Conservation (phyloP, 2,888 invertebrate species). For the Girardia tigrina region DNA sequence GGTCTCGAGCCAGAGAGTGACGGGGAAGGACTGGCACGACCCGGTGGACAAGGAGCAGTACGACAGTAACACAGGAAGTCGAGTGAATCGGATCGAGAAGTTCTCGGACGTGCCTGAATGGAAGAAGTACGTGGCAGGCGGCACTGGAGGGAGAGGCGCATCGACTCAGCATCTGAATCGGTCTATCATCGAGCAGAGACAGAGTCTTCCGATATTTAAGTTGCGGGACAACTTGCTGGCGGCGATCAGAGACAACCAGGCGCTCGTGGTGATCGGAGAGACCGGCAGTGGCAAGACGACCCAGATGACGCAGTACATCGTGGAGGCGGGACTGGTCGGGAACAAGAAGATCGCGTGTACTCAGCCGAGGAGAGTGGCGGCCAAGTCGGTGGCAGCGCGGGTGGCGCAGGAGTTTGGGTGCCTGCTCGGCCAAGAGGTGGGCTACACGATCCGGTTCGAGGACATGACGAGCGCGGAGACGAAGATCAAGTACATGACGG, state of each 20-base stretch:
- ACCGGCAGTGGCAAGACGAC: constrained; percentile 92
- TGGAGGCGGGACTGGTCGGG: constrained; percentile 79
- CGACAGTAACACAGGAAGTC: background rate
- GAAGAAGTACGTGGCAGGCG: constrained; percentile 44
- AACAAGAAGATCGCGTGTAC: constrained; percentile 65
- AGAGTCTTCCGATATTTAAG: constrained; percentile 85
- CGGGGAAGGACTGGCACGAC: constrained; percentile 36
- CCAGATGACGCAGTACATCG: constrained; percentile 93
- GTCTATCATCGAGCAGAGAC: constrained; percentile 80
- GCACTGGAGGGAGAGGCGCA: constrained; percentile 57
- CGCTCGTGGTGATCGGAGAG: constrained; percentile 93
- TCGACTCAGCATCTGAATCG: constrained; percentile 92
- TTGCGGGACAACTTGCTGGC: constrained; percentile 81
- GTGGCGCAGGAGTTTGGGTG: constrained; percentile 97
- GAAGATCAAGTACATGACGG: constrained; percentile 98
- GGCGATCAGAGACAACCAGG: constrained; percentile 80
- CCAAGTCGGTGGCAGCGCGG: constrained; percentile 96
- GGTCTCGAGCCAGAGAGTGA: constrained; percentile 53
- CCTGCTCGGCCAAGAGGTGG: constrained; percentile 78
- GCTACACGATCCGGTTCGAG: constrained; percentile 97
- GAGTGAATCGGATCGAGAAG: background rate
- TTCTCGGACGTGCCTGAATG: constrained; percentile 69
- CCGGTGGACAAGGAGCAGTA: constrained; percentile 26
- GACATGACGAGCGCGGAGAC: constrained; percentile 96
- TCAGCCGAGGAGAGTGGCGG: constrained; percentile 60